phyloP scores from a whole-genome alignment of 1,140 invertebrate genomes.

The Elymnias hypermnestra region DNA sequence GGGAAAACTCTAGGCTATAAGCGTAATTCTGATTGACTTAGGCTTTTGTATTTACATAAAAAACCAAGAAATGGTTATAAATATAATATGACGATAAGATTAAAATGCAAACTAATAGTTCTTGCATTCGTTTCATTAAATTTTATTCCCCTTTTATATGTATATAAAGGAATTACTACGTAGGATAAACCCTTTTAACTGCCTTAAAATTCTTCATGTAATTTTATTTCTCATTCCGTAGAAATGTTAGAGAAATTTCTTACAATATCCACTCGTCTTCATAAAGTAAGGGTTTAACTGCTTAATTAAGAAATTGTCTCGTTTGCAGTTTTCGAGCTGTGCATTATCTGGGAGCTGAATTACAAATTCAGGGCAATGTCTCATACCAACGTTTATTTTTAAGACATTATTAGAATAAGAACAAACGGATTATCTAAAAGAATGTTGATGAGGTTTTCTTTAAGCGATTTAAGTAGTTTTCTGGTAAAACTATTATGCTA shows the following conservation, averaged over 20 bases:
- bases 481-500: too few species aligned
- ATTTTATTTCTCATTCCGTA: slow-evolving; percentile 2
- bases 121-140: neutral
- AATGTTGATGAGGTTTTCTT: neutral
- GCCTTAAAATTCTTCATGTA: slow-evolving; percentile 6
- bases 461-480: too few species aligned
- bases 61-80: too few species aligned
- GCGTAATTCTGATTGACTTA: too few species aligned
- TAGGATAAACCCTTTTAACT: slow-evolving; percentile 1
- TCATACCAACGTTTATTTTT: slow-evolving; percentile 7
- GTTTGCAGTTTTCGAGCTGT: slow-evolving; percentile 25
- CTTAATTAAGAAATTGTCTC: slow-evolving; percentile 35
- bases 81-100: too few species aligned
- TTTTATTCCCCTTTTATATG: neutral
- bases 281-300: slow-evolving; percentile 28
- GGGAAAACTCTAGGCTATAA: too few species aligned
- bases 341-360: slow-evolving; percentile 13
- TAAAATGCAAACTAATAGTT: too few species aligned
- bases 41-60: too few species aligned
- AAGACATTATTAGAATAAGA: too few species aligned
- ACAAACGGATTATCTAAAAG: neutral
- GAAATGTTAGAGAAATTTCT: slow-evolving; percentile 16
- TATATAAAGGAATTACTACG: neutral
- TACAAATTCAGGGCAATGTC: slow-evolving; percentile 4
- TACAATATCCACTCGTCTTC: slow-evolving; percentile 20